These are phyloP conservation scores for Danio albolineatus DNA, from an alignment of 2,797 vertebrate species.

Conservation along the genomic window DNA sequence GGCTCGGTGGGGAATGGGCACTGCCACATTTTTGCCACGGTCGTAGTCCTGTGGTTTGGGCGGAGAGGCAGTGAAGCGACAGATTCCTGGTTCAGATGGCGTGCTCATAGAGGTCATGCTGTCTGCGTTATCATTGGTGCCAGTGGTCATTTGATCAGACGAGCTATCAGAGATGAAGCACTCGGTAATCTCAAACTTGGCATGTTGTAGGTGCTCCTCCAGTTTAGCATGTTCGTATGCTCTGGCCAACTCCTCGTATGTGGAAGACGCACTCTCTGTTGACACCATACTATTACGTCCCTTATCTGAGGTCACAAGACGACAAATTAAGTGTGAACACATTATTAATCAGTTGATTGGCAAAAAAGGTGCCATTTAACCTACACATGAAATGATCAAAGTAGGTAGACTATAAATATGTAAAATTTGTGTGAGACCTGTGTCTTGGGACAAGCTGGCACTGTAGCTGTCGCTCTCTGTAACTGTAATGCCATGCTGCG, in stretches of 20 bases:
- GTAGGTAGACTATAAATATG: neutral
- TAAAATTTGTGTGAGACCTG: slow-evolving; percentile 76
- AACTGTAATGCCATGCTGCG: slow-evolving; percentile 97
- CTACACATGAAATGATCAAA: neutral
- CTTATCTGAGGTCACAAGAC: slow-evolving; percentile 82
- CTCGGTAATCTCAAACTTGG: slow-evolving; percentile 98
- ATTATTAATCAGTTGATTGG: neutral
- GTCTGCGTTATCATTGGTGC: slow-evolving; percentile 96
- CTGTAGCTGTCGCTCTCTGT: slow-evolving; percentile 99
- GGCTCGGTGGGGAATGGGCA: slow-evolving; percentile 97
- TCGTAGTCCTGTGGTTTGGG: slow-evolving; percentile 97
- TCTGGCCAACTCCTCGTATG: slow-evolving; percentile 95
- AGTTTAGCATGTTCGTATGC: slow-evolving; percentile 98
- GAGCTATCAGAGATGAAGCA: slow-evolving; percentile 99
- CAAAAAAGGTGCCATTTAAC: too few species aligned
- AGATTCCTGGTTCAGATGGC: slow-evolving; percentile 96
- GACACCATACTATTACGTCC: slow-evolving; percentile 99
- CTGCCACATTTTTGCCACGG: slow-evolving; percentile 96
- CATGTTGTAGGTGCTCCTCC: slow-evolving; percentile 97
- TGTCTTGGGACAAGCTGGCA: slow-evolving; percentile 97
- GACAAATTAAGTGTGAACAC: neutral
- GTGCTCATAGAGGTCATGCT: slow-evolving; percentile 99
- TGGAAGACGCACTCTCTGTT: slow-evolving; percentile 97
- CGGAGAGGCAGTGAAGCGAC: slow-evolving; percentile 95
- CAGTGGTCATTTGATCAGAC: slow-evolving; percentile 98